Conservation (phyloP, 1,140 invertebrate genomes). For the Trypoxylus dichotomus region DNA sequence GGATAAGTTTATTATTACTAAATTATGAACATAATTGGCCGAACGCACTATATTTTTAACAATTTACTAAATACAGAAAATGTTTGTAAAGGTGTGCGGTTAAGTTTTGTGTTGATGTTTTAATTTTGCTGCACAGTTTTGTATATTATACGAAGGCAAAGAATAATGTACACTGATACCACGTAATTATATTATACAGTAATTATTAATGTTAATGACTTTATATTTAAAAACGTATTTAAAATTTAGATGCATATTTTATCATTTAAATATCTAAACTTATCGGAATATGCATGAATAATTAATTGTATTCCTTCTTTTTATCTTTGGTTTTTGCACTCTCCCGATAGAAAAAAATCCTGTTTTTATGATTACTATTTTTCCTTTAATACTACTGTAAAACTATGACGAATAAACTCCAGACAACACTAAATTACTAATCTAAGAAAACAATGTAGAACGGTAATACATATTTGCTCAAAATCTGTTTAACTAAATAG, state of each 20-base stretch:
- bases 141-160: slow-evolving; percentile 24
- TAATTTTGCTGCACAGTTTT: slow-evolving; percentile 23
- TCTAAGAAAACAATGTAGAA: not conserved
- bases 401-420: not conserved
- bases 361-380: not conserved
- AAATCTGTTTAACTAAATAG: slow-evolving; percentile 1
- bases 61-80: not conserved
- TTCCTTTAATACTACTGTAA: not conserved
- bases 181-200: slow-evolving; percentile 24
- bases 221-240: slow-evolving; percentile 22
- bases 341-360: not conserved
- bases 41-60: slow-evolving; percentile 7
- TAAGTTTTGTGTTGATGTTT: slow-evolving; percentile 6
- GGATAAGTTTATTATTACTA: slow-evolving; percentile 22
- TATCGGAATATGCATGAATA: not conserved
- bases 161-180: slow-evolving; percentile 30
- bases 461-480: slow-evolving; percentile 13
- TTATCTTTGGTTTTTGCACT: not conserved
- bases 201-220: slow-evolving; percentile 28
- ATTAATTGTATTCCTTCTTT: not conserved
- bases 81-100: slow-evolving; percentile 13
- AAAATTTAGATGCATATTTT: slow-evolving; percentile 27
- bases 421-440: not conserved
- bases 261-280: slow-evolving; percentile 17
- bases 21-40: slow-evolving; percentile 13